Percentiles rank a stretch among this genome's conserved stretches.
Conservation (phyloP, 2,888 invertebrate genomes). For the Metallyticus violacea region DNA sequence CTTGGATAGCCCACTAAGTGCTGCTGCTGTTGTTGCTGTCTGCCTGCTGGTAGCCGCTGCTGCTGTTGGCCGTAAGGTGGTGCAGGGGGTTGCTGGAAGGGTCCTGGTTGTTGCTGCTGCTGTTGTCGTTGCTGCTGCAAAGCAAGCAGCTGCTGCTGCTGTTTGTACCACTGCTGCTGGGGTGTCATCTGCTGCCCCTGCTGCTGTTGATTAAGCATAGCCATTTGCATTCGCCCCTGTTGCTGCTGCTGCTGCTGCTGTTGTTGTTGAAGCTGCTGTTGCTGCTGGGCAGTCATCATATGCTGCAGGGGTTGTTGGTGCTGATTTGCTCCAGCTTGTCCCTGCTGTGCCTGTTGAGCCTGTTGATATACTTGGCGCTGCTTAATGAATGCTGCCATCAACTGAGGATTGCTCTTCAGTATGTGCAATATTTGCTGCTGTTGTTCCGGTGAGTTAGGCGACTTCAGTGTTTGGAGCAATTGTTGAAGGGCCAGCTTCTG, state of each 20-base stretch:
- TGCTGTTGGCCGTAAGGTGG: slow-evolving; percentile 54
- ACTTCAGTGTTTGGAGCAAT: slow-evolving; percentile 85
- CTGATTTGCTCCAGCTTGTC: slow-evolving; percentile 38
- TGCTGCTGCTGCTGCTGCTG: slow-evolving; percentile 44
- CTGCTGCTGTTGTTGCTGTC: slow-evolving; percentile 18
- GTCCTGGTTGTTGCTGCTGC: slow-evolving; percentile 40
- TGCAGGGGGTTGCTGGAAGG: slow-evolving; percentile 60
- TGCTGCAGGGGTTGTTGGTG: slow-evolving; percentile 45
- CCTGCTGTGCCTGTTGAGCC: slow-evolving; percentile 43
- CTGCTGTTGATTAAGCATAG: slow-evolving; percentile 39
- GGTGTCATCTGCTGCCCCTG: slow-evolving; percentile 42
- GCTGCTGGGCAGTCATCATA: slow-evolving; percentile 43
- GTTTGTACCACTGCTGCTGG: slow-evolving; percentile 42
- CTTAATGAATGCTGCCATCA: slow-evolving; percentile 94
- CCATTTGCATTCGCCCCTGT: slow-evolving; percentile 41
- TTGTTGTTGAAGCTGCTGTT: slow-evolving; percentile 51
- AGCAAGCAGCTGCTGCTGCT: slow-evolving; percentile 47
- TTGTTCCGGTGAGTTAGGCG: slow-evolving; percentile 87
- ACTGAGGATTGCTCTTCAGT: slow-evolving; percentile 87
- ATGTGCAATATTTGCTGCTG: slow-evolving; percentile 87
- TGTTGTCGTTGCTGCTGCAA: slow-evolving; percentile 43
- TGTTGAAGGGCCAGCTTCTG: slow-evolving; percentile 73
- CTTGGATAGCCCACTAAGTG: slow-evolving; percentile 24
- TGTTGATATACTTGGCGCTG: slow-evolving; percentile 64
- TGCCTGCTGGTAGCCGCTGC: slow-evolving; percentile 51